Evolutionary conservation across 64 coral and sea anemone species (phyloP).

Genomic region (Montipora sp.): DNA sequence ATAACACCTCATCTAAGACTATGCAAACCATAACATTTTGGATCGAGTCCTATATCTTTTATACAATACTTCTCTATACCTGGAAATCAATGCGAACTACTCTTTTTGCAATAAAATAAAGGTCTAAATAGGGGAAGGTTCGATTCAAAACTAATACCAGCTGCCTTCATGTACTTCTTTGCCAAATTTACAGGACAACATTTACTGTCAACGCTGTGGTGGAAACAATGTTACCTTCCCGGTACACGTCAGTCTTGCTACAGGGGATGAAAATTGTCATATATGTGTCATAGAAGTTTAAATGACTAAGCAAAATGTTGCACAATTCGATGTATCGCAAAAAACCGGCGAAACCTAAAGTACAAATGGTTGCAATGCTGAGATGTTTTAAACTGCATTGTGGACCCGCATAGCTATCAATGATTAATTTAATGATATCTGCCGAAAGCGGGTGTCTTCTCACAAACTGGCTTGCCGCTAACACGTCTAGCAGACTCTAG

Average conservation of each 20-base stretch:
- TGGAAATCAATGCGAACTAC: no score
- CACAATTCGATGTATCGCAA: conserved; percentile 19
- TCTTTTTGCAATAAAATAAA: no score
- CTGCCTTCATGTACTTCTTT: no score
- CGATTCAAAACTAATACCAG: no score
- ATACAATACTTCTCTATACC: no score
- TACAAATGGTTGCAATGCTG: conserved; percentile 9
- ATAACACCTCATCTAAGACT: no score
- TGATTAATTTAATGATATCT: conserved; percentile 14
- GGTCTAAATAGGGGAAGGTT: no score
- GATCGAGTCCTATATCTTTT: no score
- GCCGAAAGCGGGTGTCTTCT: conserved; percentile 21
- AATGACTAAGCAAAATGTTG: conserved; percentile 18
- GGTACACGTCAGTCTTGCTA: conserved; percentile 55
- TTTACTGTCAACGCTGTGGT: neutral
- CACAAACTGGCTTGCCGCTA: neutral
- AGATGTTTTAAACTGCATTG: conserved; percentile 18
- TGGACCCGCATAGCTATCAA: neutral
- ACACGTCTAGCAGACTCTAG: conserved; percentile 34
- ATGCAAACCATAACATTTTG: no score
- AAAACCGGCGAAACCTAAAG: conserved; percentile 42
- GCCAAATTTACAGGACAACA: no score
- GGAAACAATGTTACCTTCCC: conserved; percentile 56
- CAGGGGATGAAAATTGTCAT: conserved; percentile 26
- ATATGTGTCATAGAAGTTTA: conserved; percentile 1